A percentile compares a stretch with the other conserved stretches of the same genome.
phyloP scores from a whole-genome alignment of 2,797 vertebrate species.

The Novumbra hubbsi region DNA sequence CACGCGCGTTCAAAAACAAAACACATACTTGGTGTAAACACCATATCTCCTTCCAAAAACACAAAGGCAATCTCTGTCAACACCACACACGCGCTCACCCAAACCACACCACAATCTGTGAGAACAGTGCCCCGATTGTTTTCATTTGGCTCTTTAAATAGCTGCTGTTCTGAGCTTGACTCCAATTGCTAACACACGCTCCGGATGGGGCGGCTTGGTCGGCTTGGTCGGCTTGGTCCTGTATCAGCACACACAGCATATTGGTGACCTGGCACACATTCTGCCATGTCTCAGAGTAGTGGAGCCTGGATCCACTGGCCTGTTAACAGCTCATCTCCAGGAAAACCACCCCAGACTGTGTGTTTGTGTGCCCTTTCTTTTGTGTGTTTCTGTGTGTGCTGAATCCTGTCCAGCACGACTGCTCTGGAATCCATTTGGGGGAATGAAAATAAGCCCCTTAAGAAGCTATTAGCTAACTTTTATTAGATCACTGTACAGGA shows the following conservation, averaged over 20 bases:
- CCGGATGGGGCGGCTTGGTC: background rate
- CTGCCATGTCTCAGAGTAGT: background rate
- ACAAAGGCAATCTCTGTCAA: background rate
- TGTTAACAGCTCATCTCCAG: background rate
- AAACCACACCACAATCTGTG: background rate
- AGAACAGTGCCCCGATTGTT: constrained; percentile 9
- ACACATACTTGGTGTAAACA: constrained; percentile 5
- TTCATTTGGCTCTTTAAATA: constrained; percentile 22
- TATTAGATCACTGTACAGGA: constrained; percentile 32
- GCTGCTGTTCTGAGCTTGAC: constrained; percentile 5
- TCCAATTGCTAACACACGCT: background rate
- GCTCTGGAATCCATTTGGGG: constrained; percentile 29
- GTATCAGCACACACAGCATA: constrained; percentile 6
- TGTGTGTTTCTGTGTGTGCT: constrained; percentile 3
- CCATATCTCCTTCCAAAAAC: constrained; percentile 4
- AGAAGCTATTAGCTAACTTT: constrained; percentile 27
- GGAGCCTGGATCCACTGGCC: background rate
- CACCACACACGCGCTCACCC: constrained; percentile 1
- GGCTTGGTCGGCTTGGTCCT: constrained; percentile 3
- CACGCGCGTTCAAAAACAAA: constrained; percentile 5
- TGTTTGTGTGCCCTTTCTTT: background rate
- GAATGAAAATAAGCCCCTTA: constrained; percentile 28
- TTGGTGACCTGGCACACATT: constrained; percentile 9
- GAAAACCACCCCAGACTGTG: background rate
- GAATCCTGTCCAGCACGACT: constrained; percentile 10